phyloP scores from a whole-genome alignment of 2,113 vertebrate species.

The Hemibagrus wyckioides region DNA sequence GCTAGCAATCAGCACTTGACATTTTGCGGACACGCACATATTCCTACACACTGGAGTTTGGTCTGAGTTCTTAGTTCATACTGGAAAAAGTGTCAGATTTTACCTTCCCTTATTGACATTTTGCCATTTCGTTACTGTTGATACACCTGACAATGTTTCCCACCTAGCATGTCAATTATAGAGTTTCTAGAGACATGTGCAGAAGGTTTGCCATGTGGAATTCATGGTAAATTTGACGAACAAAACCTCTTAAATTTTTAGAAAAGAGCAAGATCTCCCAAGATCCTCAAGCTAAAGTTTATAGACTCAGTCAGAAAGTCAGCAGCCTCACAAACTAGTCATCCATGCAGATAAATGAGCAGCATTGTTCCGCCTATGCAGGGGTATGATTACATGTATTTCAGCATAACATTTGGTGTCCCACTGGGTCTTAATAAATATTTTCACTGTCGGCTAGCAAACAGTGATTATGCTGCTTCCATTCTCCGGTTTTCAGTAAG shows the following conservation, averaged over 20 bases:
- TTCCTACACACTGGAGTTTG: not conserved
- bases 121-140: not conserved
- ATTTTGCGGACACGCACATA: constrained; percentile 20
- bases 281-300: not conserved
- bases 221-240: not conserved
- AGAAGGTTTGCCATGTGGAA: not conserved
- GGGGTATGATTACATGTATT: not conserved
- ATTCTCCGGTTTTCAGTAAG: not conserved
- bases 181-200: not conserved
- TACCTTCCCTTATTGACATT: constrained; percentile 2
- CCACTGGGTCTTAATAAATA: not conserved
- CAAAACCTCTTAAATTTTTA: not conserved
- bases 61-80: not conserved
- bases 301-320: not conserved
- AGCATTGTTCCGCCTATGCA: not conserved
- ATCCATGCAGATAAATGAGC: not conserved
- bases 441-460: not conserved
- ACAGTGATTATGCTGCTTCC: constrained; percentile 8
- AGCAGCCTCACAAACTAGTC: not conserved
- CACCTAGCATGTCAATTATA: not conserved
- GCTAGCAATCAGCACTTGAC: not conserved
- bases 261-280: not conserved
- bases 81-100: not conserved
- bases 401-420: not conserved
- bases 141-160: not conserved